These are phyloP conservation scores for Ornithoptera alexandrae DNA, from an alignment of 2,888 invertebrate genomes.

Conservation along the genomic window DNA sequence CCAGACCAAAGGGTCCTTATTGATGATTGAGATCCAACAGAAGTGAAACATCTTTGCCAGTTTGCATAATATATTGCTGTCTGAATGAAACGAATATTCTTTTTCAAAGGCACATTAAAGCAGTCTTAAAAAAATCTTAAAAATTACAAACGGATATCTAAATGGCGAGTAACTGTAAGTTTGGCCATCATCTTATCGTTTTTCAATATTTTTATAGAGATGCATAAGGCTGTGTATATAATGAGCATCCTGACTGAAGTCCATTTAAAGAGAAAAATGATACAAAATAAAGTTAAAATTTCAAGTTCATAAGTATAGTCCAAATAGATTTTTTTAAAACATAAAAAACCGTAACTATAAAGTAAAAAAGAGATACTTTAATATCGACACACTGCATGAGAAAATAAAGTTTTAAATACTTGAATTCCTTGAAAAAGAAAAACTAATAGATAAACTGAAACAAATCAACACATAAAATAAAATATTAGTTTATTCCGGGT, in stretches of 20 bases:
- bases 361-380: slow-evolving; percentile 19
- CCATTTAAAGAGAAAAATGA: slow-evolving; percentile 18
- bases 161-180: background rate
- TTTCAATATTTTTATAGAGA: slow-evolving; percentile 25
- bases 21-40: background rate
- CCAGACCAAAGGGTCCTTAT: background rate
- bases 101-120: slow-evolving; percentile 28
- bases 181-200: background rate
- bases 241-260: slow-evolving; percentile 69
- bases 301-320: slow-evolving; percentile 34
- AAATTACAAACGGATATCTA: slow-evolving; percentile 1
- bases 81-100: slow-evolving; percentile 14
- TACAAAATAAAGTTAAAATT: slow-evolving; percentile 33
- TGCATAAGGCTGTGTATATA: slow-evolving; percentile 61
- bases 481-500: slow-evolving; percentile 34
- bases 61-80: slow-evolving; percentile 6
- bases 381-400: slow-evolving; percentile 36
- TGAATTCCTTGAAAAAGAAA: background rate
- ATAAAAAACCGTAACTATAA: slow-evolving; percentile 36
- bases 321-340: slow-evolving; percentile 36
- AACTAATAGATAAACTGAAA: slow-evolving; percentile 32
- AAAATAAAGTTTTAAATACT: background rate
- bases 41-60: slow-evolving; percentile 1
- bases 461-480: slow-evolving; percentile 40
- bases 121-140: slow-evolving; percentile 27